Conservation (phyloP, 2,113 vertebrate genomes). For the Aptenodytes forsteri region DNA sequence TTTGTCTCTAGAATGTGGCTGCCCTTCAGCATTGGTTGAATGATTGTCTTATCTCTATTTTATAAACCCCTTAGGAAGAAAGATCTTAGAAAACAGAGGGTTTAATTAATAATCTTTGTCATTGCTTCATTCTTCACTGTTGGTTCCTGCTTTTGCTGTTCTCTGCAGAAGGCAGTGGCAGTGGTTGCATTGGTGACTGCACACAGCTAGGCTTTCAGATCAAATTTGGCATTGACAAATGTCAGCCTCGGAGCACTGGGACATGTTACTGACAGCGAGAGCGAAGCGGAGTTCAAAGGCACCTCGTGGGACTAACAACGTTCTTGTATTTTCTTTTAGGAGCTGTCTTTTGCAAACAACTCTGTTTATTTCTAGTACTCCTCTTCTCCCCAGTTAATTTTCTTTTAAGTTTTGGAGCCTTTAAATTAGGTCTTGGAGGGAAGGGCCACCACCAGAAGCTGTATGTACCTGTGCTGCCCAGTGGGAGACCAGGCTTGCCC, state of each 20-base stretch:
- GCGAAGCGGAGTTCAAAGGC: neutral
- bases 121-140: neutral
- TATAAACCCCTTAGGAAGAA: neutral
- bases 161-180: neutral
- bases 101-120: neutral
- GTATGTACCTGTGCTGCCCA: neutral
- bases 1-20: neutral
- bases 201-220: neutral
- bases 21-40: neutral
- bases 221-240: slow-evolving; percentile 26
- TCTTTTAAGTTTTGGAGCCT: neutral
- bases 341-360: neutral
- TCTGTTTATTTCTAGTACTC: neutral
- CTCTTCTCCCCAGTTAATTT: neutral
- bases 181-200: neutral
- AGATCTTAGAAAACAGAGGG: neutral
- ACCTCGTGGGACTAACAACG: neutral
- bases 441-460: neutral
- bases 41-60: neutral
- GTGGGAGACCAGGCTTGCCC: neutral
- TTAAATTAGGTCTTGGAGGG: neutral
- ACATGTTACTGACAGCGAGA: neutral
- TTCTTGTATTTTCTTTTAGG: neutral
- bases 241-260: neutral
- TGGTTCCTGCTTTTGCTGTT: neutral